These are phyloP conservation scores for Conchocele bisecta DNA, from an alignment of 2,888 invertebrate species.

Conservation along the genomic window DNA sequence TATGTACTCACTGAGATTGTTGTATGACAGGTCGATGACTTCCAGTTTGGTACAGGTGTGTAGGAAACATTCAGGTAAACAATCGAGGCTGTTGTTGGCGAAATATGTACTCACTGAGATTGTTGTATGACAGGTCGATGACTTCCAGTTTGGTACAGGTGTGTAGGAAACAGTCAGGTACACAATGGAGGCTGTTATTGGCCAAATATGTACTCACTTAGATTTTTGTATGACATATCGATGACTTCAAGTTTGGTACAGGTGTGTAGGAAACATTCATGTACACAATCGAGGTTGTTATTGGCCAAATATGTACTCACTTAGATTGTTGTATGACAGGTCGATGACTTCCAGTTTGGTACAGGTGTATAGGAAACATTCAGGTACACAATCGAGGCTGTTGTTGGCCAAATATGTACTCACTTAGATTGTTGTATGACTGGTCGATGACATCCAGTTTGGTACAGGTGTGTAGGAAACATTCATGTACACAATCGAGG, in stretches of 20 bases:
- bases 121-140: slow-evolving; percentile 70
- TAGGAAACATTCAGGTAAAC: slow-evolving; percentile 72
- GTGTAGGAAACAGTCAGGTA: slow-evolving; percentile 72
- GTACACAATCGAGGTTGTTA: too few relatives aligned
- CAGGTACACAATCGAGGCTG: slow-evolving; percentile 66
- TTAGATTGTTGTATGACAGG: slow-evolving; percentile 70
- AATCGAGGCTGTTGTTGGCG: too few relatives aligned
- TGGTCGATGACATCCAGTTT: slow-evolving; percentile 70
- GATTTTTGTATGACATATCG: too few relatives aligned
- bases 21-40: slow-evolving; percentile 67
- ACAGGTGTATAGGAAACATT: slow-evolving; percentile 67
- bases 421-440: slow-evolving; percentile 73
- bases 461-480: slow-evolving; percentile 64
- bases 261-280: too few relatives aligned
- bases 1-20: slow-evolving; percentile 69
- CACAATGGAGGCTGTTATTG: too few relatives aligned
- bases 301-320: slow-evolving; percentile 65
- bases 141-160: slow-evolving; percentile 68
- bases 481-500: slow-evolving; percentile 68
- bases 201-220: too few relatives aligned
- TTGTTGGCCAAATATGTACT: slow-evolving; percentile 69
- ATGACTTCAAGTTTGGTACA: too few relatives aligned
- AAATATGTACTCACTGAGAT: slow-evolving; percentile 67
- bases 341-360: slow-evolving; percentile 69
- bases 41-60: slow-evolving; percentile 66